These are phyloP conservation scores for Deilephila elpenor DNA, from an alignment of 2,888 invertebrate genomes.

Conservation along the genomic window DNA sequence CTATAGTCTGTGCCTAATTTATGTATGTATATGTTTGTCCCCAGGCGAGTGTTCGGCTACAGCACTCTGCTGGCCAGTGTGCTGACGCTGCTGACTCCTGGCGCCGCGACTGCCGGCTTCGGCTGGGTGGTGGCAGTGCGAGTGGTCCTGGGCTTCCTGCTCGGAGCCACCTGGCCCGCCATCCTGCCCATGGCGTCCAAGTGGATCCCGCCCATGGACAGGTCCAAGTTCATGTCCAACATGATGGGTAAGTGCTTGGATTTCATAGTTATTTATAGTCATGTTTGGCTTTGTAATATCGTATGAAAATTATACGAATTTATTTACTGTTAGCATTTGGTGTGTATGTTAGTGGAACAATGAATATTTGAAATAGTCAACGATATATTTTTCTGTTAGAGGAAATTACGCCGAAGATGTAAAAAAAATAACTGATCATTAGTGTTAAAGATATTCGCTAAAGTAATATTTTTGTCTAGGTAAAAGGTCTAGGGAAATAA, in stretches of 20 bases:
- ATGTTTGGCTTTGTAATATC: neutral
- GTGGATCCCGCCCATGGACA: constrained; percentile 97
- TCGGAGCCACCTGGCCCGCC: constrained; percentile 96
- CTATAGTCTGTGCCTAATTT: neutral
- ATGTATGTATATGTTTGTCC: neutral
- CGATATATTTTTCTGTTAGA: too few relatives aligned
- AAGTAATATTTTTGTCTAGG: neutral
- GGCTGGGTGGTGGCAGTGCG: constrained; percentile 89
- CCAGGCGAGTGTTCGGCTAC: constrained; percentile 92
- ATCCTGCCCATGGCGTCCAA: constrained; percentile 96
- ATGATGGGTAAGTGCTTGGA: constrained; percentile 90
- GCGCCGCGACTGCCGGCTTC: constrained; percentile 89
- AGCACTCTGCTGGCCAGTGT: constrained; percentile 93
- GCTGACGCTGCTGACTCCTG: constrained; percentile 92
- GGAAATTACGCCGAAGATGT: too few relatives aligned
- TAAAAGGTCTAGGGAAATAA: neutral
- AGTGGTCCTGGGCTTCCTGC: constrained; percentile 90
- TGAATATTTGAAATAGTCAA: too few relatives aligned
- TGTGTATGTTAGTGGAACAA: too few relatives aligned
- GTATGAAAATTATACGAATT: too few relatives aligned
- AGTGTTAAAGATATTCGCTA: too few relatives aligned
- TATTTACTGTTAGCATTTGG: too few relatives aligned
- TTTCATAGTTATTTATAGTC: neutral
- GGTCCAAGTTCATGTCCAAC: constrained; percentile 96
- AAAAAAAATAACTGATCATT: too few relatives aligned